These are phyloP conservation scores for Epirrhoe tristata DNA, from an alignment of 2,888 invertebrate genomes.

Conservation along the genomic window DNA sequence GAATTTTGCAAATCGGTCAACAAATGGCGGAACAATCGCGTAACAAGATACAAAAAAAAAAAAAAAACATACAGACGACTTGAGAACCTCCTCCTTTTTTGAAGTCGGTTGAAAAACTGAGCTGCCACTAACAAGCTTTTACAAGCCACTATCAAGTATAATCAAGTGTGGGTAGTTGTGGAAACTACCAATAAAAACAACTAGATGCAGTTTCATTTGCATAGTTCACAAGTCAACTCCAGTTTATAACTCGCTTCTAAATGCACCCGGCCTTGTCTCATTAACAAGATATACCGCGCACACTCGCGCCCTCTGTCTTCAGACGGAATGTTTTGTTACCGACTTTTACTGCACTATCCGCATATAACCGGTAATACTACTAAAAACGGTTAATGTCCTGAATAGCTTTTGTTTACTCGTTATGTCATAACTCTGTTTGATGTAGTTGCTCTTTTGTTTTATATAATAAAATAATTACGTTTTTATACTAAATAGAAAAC, in stretches of 20 bases:
- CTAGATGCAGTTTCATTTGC: background rate
- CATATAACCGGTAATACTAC: conserved; percentile 39
- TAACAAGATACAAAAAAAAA: too few species aligned
- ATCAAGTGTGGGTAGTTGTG: background rate
- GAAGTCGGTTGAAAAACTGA: too few species aligned
- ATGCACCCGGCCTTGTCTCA: conserved; percentile 8
- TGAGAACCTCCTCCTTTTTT: too few species aligned
- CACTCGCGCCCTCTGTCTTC: conserved; percentile 21
- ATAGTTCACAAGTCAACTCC: conserved; percentile 7
- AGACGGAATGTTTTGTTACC: conserved; percentile 33
- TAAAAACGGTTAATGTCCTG: conserved; percentile 29
- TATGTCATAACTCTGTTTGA: conserved; percentile 40
- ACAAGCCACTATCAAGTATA: background rate
- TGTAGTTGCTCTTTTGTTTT: conserved; percentile 21
- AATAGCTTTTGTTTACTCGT: conserved; percentile 33
- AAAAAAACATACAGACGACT: too few species aligned
- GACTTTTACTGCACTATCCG: conserved; percentile 39
- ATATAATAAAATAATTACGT: too few species aligned
- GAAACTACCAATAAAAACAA: background rate
- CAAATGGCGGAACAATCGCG: too few species aligned
- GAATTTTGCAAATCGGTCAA: too few species aligned
- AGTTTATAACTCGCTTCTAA: conserved; percentile 3
- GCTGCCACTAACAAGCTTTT: background rate
- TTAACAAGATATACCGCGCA: conserved; percentile 18
- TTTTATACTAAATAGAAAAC: too few species aligned